Evolutionary conservation across 2,797 vertebrate genomes (phyloP).

Genomic region (Eulemur rubriventer): DNA sequence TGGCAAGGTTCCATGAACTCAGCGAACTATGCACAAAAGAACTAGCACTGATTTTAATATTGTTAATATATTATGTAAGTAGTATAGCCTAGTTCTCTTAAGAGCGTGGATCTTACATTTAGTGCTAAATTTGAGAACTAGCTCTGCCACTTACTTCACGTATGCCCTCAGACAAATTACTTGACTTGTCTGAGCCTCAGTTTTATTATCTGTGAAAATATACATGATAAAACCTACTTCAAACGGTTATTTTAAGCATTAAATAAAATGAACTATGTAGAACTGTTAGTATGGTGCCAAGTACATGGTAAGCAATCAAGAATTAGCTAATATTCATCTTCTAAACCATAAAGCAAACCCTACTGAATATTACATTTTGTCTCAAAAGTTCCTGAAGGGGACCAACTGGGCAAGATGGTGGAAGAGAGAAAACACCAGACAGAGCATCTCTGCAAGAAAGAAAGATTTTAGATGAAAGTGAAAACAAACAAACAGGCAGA

Average conservation of each 20-base stretch:
- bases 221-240: background rate
- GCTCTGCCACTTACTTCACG: background rate
- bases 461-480: no score
- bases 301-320: background rate
- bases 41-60: background rate
- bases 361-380: background rate
- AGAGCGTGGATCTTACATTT: background rate
- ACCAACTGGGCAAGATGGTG: no score
- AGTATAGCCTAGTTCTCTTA: background rate
- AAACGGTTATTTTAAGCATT: background rate
- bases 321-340: conserved; percentile 7
- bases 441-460: no score
- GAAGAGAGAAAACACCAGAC: no score
- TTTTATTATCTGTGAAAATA: background rate
- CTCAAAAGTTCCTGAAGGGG: background rate
- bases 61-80: background rate
- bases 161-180: background rate
- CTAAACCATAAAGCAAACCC: background rate
- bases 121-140: background rate
- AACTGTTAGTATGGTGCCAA: background rate
- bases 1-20: background rate
- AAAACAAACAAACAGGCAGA: no score
- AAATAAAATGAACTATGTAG: background rate
- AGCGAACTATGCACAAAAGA: background rate
- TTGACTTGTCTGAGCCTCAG: background rate